phyloP scores from a whole-genome alignment of 2,888 invertebrate genomes.

The Clistopyga incitator region DNA sequence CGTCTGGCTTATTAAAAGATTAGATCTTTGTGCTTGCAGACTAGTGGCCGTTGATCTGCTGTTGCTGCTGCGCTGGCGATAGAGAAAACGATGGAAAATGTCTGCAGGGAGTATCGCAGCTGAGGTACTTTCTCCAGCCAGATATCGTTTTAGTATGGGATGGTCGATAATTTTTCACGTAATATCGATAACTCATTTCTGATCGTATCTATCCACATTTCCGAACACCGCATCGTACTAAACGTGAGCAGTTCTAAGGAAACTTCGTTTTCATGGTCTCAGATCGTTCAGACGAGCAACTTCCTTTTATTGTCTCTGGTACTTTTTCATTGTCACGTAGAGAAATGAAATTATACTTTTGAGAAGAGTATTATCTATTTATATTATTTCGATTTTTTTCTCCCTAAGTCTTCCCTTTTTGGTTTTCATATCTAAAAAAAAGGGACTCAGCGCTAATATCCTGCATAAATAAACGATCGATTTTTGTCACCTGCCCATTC shows the following conservation, averaged over 20 bases:
- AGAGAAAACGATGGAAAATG: constrained; percentile 43
- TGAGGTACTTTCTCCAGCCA: constrained; percentile 22
- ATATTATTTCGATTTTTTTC: too few relatives aligned
- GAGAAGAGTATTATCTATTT: too few relatives aligned
- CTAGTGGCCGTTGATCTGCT: constrained; percentile 7
- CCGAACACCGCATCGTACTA: neutral
- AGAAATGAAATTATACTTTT: too few relatives aligned
- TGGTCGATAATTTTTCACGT: constrained; percentile 49
- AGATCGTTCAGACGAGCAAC: too few relatives aligned
- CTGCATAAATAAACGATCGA: too few relatives aligned
- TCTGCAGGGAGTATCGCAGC: constrained; percentile 54
- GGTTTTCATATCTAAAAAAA: too few relatives aligned
- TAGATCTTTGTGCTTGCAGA: constrained; percentile 44
- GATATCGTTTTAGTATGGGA: constrained; percentile 29
- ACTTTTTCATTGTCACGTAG: too few relatives aligned
- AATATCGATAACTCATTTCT: constrained; percentile 29
- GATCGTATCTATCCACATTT: neutral
- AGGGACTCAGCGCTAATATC: too few relatives aligned
- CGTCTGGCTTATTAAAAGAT: constrained; percentile 65
- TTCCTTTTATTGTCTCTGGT: too few relatives aligned
- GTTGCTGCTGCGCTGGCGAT: constrained; percentile 7
- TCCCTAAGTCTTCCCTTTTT: too few relatives aligned
- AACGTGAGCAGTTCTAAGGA: neutral
- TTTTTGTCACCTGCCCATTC: too few relatives aligned
- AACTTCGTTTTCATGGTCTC: too few relatives aligned